Evolutionary conservation across 2,888 invertebrate genomes (phyloP).

Genomic region (Elmis aenea): DNA sequence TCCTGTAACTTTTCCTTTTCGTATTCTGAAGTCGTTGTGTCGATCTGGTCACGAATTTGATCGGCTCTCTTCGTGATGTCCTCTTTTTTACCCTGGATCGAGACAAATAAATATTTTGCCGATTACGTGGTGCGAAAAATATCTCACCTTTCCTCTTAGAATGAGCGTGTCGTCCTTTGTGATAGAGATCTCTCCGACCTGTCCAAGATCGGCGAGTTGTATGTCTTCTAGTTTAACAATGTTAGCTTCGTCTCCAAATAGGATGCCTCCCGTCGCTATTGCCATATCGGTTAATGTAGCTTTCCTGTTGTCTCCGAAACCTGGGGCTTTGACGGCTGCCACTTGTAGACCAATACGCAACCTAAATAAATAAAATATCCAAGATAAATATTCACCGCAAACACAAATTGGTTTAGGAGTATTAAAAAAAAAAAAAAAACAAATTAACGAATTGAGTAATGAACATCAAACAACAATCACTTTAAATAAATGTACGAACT

Average conservation of each 20-base stretch:
- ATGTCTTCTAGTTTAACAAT: slow-evolving; percentile 48
- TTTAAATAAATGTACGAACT: too few relatives aligned
- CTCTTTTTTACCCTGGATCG: slow-evolving; percentile 42
- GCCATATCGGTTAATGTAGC: slow-evolving; percentile 49
- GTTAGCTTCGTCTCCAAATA: slow-evolving; percentile 47
- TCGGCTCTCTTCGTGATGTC: slow-evolving; percentile 45
- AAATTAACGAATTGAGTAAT: too few relatives aligned
- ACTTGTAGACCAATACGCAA: slow-evolving; percentile 49
- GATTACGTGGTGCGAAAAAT: background rate
- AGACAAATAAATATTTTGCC: background rate
- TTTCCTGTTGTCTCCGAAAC: slow-evolving; percentile 50
- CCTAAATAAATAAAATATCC: slow-evolving; percentile 21
- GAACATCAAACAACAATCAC: too few relatives aligned
- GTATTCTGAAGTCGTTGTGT: slow-evolving; percentile 47
- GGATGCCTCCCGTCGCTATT: slow-evolving; percentile 46
- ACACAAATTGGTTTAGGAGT: too few relatives aligned
- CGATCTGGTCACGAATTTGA: slow-evolving; percentile 46
- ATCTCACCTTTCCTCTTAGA: slow-evolving; percentile 39
- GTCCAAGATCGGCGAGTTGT: slow-evolving; percentile 44
- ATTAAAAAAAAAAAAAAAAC: too few relatives aligned
- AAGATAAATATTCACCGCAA: background rate
- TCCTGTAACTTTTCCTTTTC: slow-evolving; percentile 51
- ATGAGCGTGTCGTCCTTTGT: slow-evolving; percentile 50
- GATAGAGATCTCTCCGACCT: slow-evolving; percentile 47
- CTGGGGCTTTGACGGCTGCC: slow-evolving; percentile 50